These are phyloP conservation scores for Frankliniella intonsa DNA, from an alignment of 2,888 invertebrate species.

Conservation along the genomic window DNA sequence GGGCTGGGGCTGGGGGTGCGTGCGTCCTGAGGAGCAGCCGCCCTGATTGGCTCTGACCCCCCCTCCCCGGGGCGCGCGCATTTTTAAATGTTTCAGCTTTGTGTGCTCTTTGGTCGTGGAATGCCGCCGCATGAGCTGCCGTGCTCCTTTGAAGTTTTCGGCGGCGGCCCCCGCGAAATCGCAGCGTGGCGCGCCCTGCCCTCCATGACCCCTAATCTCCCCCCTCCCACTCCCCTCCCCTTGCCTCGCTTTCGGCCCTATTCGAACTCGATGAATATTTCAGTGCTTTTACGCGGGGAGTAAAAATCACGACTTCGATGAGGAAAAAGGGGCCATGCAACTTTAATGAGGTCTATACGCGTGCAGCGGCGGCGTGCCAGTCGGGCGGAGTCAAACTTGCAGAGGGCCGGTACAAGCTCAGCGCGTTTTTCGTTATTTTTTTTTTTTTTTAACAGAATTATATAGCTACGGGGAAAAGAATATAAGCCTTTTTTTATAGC, in stretches of 20 bases:
- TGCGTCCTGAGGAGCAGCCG: too few relatives aligned
- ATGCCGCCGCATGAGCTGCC: background rate
- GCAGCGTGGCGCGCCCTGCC: too few relatives aligned
- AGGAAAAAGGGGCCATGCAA: constrained; percentile 21
- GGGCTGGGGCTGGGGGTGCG: background rate
- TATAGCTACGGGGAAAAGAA: too few relatives aligned
- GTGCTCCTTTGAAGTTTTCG: background rate
- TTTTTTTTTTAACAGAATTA: too few relatives aligned
- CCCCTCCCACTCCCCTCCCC: background rate
- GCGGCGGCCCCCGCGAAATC: too few relatives aligned
- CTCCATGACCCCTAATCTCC: background rate
- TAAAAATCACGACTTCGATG: constrained; percentile 17
- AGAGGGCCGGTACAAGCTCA: too few relatives aligned
- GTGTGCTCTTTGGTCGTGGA: background rate
- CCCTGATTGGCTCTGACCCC: too few relatives aligned
- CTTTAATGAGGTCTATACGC: background rate
- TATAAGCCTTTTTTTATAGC: too few relatives aligned
- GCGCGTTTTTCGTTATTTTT: too few relatives aligned
- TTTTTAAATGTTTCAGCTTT: background rate
- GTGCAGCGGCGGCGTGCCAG: too few relatives aligned
- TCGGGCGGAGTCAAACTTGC: too few relatives aligned
- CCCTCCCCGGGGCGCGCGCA: background rate
- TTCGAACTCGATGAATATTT: constrained; percentile 17
- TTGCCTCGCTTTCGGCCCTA: background rate
- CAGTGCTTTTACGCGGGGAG: constrained; percentile 4